Conservation (phyloP, 2,888 invertebrate species). For the Aplocera efformata region DNA sequence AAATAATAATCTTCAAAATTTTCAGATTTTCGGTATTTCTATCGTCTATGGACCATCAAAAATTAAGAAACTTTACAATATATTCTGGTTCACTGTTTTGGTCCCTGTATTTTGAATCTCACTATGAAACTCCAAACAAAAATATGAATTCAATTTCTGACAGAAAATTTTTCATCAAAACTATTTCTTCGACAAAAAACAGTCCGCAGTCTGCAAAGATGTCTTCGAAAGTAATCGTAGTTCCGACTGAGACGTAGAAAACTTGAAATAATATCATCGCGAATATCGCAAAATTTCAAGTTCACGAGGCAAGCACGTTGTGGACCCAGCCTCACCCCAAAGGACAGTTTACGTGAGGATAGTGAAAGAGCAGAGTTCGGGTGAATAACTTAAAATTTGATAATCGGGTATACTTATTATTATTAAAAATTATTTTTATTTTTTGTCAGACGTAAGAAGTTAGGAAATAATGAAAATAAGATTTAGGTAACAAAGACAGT, state of each 20-base stretch:
- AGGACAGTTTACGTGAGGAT: constrained; percentile 3
- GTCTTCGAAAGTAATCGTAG: constrained; percentile 25
- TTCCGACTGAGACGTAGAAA: constrained; percentile 26
- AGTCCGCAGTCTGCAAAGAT: constrained; percentile 14
- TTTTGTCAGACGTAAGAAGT: no score
- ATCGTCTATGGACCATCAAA: no score
- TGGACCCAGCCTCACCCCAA: constrained; percentile 8
- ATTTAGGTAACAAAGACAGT: no score
- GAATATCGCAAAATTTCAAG: constrained; percentile 38
- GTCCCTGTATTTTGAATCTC: no score
- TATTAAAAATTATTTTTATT: no score
- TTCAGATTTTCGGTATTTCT: no score
- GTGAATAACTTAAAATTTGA: no score
- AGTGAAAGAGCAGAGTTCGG: neutral
- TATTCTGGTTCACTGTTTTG: no score
- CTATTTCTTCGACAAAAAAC: constrained; percentile 12
- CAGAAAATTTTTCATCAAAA: constrained; percentile 14
- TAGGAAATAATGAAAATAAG: no score
- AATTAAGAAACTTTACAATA: no score
- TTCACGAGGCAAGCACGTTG: constrained; percentile 33
- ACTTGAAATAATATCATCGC: constrained; percentile 34
- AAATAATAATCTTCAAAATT: no score
- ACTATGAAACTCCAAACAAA: neutral
- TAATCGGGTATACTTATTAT: no score
- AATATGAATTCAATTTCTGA: constrained; percentile 11